Conservation (phyloP, 1,140 invertebrate species). For the Himalopsyche phryganea region DNA sequence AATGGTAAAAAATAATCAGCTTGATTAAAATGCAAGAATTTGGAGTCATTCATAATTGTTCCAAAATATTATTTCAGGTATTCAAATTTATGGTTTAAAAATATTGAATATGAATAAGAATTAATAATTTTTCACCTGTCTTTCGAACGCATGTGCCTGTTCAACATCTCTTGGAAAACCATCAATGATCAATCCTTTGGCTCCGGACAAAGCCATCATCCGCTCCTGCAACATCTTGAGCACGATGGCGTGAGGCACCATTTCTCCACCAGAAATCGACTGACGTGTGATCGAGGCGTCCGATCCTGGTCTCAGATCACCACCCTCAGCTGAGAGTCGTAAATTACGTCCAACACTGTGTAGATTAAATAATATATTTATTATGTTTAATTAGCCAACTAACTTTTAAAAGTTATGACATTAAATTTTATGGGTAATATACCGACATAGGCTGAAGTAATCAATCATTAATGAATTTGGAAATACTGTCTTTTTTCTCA, state of each 20-base stretch:
- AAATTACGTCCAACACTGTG: slow-evolving; percentile 70
- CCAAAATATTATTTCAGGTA: no score
- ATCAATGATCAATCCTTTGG: slow-evolving; percentile 76
- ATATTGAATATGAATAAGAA: no score
- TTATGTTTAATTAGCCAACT: no score
- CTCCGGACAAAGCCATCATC: slow-evolving; percentile 44
- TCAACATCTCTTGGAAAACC: slow-evolving; percentile 84
- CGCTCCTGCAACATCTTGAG: slow-evolving; percentile 64
- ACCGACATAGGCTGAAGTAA: no score
- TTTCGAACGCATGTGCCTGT: slow-evolving; percentile 81
- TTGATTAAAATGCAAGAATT: no score
- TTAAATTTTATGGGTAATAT: no score
- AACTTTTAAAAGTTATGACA: no score
- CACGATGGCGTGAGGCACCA: slow-evolving; percentile 68
- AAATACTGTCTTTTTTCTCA: no score
- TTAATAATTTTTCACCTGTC: slow-evolving; percentile 60
- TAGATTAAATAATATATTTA: neutral
- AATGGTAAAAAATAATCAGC: no score
- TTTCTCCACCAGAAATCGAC: slow-evolving; percentile 75
- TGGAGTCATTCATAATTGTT: no score
- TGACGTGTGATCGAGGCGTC: slow-evolving; percentile 55
- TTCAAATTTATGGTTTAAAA: no score
- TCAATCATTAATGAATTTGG: no score
- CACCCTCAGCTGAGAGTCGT: slow-evolving; percentile 61
- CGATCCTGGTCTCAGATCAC: slow-evolving; percentile 49